Base-by-base conservation (phyloP, 2,113 vertebrate species). In the Lontra canadensis region DNA sequence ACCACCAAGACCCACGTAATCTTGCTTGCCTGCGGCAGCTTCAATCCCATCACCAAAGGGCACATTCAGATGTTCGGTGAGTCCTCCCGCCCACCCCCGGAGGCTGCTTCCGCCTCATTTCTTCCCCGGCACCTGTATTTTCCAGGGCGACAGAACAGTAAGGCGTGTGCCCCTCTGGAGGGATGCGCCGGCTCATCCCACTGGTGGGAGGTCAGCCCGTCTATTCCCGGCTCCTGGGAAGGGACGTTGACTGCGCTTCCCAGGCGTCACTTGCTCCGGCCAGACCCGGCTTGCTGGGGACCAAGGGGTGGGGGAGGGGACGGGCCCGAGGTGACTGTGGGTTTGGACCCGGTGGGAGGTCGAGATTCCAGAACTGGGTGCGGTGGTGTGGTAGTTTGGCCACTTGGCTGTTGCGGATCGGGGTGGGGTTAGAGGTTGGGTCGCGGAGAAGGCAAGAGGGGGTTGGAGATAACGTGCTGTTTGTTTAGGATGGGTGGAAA, bases 41-140 rank as follows among this genome's bases (percentile, higher is more conserved):
- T 99, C 99, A 99, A 99, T 96, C 99, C 99, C 97, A 99, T 99
- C 99, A 99, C 99, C 96, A 99, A 99, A 98, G 99, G 99, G 96
- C 99, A 99, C 98, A 99, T 99, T 98, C 99, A 99, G 98, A 99
- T 99, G 99, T 99, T 99, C 98, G 99, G 99, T 99, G 98, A 99
- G 99, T 98, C 88, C 89, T 61, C 92, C 84, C 90, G 84, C 92
- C 94, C 93, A 39, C 31, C 85, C 49, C 59, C 85, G 61, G 81
- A 79, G 96, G 82, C 85, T 8, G 96, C 91, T 86, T 85, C 96
- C 93, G 85, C 95, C 81, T 47, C 83, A 44, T 52, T 49, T 7
- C 44, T 12, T 44, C 92, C 80, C 63, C 31, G 36, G 88, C 59
- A 81, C 89, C 96, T 49, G 90, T 49, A 39, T 90, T 94, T 96